Conservation (phyloP, 2,797 vertebrate genomes). For the Poecile montanus region DNA sequence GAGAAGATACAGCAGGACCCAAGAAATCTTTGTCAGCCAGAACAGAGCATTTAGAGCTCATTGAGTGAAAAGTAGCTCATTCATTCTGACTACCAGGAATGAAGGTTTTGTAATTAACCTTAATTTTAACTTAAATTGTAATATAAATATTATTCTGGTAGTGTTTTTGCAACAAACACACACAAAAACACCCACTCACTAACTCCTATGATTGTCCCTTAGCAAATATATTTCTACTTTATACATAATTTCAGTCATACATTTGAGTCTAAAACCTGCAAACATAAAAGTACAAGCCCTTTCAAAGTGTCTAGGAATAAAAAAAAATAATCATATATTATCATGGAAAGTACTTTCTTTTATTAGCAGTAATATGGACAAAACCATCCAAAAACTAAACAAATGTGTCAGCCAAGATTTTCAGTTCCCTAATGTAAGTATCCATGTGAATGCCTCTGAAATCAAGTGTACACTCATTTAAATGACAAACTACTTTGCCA, state of each 20-base stretch:
- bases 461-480: background rate
- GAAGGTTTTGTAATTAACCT: background rate
- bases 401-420: background rate
- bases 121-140: background rate
- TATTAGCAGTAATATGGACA: background rate
- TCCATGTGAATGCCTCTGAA: background rate
- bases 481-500: background rate
- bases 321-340: background rate
- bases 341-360: background rate
- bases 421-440: background rate
- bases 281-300: background rate
- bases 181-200: background rate
- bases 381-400: background rate
- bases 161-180: background rate
- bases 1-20: background rate
- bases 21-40: background rate
- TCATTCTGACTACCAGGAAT: background rate
- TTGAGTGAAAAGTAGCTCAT: background rate
- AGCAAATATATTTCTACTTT: background rate
- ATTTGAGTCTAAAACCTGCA: background rate
- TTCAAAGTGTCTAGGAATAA: background rate
- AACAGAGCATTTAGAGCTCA: background rate
- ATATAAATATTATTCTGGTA: background rate
- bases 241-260: background rate
- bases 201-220: background rate